phyloP scores from a whole-genome alignment of 2,888 invertebrate genomes.

The Xestia c-nigrum region DNA sequence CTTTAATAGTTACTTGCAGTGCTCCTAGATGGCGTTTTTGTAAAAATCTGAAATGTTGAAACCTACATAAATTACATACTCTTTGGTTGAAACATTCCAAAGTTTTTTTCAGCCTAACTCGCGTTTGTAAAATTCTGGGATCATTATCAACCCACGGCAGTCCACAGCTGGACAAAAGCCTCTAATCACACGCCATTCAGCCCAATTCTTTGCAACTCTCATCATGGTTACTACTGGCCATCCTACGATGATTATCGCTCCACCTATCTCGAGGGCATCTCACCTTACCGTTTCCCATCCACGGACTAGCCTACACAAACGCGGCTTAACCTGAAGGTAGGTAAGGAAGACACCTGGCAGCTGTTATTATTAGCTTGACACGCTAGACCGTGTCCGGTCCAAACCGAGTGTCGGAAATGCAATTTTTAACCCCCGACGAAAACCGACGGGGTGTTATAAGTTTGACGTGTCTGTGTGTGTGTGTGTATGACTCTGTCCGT shows the following conservation, averaged over 20 bases:
- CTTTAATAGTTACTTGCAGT: neutral
- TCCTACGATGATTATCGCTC: neutral
- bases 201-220: neutral
- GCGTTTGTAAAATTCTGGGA: neutral
- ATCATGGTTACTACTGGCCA: neutral
- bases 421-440: too few relatives aligned
- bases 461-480: too few relatives aligned
- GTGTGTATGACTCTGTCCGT: too few relatives aligned
- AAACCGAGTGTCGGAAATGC: too few relatives aligned
- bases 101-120: neutral
- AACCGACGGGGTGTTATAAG: too few relatives aligned
- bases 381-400: too few relatives aligned
- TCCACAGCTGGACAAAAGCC: neutral
- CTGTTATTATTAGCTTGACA: too few relatives aligned
- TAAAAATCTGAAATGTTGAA: neutral
- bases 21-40: constrained; percentile 45
- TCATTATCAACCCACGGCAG: neutral
- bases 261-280: neutral
- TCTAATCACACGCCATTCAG: neutral
- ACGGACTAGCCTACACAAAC: too few relatives aligned
- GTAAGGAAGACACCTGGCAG: too few relatives aligned
- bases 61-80: too few relatives aligned
- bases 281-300: neutral
- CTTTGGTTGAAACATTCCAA: neutral
- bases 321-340: too few relatives aligned